Evolutionary conservation across 1,140 invertebrate species (phyloP).

Genomic region (Pemphigus obesinymphae): DNA sequence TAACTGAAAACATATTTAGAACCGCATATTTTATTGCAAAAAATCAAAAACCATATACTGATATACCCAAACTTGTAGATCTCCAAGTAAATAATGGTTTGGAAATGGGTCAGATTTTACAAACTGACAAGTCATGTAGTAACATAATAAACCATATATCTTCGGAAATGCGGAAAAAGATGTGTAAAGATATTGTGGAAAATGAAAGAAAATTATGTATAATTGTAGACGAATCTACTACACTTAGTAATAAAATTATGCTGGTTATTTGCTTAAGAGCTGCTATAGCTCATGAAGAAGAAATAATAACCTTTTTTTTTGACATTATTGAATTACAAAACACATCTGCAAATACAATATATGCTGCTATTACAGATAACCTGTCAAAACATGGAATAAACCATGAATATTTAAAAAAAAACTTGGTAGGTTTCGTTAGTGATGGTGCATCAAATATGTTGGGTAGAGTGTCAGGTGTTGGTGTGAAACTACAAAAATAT

Average conservation of each 20-base stretch:
- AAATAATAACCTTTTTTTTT: neutral
- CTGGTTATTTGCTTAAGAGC: neutral
- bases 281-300: neutral
- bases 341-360: neutral
- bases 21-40: neutral
- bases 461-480: too few species aligned
- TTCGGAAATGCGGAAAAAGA: neutral
- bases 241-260: neutral
- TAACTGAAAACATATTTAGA: neutral
- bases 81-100: conserved; percentile 3
- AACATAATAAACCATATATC: neutral
- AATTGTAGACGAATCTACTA: neutral
- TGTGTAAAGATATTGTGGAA: neutral
- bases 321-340: neutral
- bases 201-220: neutral
- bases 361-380: neutral
- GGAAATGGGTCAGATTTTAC: neutral
- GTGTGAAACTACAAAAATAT: too few species aligned
- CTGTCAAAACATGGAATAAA: neutral
- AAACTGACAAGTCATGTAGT: neutral
- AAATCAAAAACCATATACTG: neutral
- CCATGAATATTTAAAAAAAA: neutral
- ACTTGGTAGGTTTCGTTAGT: neutral
- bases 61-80: neutral
- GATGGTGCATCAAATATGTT: too few species aligned